Conservation (phyloP, 2,888 invertebrate genomes). For the Tenthredo mesomela region DNA sequence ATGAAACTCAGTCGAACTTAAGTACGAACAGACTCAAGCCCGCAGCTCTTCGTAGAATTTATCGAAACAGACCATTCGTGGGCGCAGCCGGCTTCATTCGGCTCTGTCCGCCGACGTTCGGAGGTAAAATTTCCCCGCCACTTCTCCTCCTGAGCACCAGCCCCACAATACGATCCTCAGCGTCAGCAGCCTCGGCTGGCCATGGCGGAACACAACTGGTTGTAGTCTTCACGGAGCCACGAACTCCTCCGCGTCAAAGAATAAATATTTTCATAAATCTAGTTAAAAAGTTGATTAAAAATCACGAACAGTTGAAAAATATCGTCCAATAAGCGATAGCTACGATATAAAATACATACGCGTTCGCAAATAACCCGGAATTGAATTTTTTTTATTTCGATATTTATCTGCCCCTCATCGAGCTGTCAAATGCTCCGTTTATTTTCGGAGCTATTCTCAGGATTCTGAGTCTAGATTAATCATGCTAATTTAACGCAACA, state of each 20-base stretch:
- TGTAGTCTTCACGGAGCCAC: slow-evolving; percentile 72
- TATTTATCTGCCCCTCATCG: slow-evolving; percentile 11
- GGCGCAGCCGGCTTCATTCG: slow-evolving; percentile 38
- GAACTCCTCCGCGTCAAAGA: slow-evolving; percentile 61
- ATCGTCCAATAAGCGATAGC: neutral
- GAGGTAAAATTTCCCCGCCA: slow-evolving; percentile 60
- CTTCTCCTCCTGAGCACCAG: slow-evolving; percentile 67
- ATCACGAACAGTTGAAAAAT: neutral
- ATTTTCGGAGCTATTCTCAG: slow-evolving; percentile 41
- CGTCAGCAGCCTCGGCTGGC: slow-evolving; percentile 34
- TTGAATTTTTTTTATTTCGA: neutral
- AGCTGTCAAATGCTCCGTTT: slow-evolving; percentile 49
- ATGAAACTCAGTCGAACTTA: neutral
- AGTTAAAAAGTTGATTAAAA: slow-evolving; percentile 13
- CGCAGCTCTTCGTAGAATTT: neutral
- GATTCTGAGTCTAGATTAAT: neutral
- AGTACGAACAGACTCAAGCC: neutral
- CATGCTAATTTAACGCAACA: slow-evolving; percentile 12
- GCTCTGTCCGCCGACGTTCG: slow-evolving; percentile 57
- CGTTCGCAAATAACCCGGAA: neutral
- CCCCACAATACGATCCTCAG: slow-evolving; percentile 69
- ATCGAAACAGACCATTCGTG: slow-evolving; percentile 25
- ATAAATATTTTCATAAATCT: slow-evolving; percentile 10
- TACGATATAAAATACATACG: neutral
- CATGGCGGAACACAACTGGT: slow-evolving; percentile 72